Conservation (phyloP, 2,888 invertebrate species). For the Digitonthophagus gazella region DNA sequence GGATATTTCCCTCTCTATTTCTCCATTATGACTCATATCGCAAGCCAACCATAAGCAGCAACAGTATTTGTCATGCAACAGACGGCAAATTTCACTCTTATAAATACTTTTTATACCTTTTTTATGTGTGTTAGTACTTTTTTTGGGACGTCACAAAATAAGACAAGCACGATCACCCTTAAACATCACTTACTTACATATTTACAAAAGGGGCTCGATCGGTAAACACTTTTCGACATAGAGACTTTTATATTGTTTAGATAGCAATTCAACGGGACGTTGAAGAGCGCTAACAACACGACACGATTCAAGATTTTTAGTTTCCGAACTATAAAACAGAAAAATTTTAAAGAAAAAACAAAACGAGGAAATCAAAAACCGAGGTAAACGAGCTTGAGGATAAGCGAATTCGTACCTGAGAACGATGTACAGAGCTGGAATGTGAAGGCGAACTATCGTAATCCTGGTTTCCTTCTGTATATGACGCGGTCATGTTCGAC, state of each 20-base stretch:
- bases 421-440: conserved; percentile 51
- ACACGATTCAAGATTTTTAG: conserved; percentile 12
- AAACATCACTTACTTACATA: conserved; percentile 8
- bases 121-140: background rate
- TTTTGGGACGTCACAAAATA: background rate
- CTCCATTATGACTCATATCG: background rate
- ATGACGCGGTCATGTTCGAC: conserved; percentile 47
- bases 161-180: conserved; percentile 2
- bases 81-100: background rate
- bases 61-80: background rate
- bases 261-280: background rate
- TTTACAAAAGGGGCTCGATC: background rate
- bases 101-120: background rate
- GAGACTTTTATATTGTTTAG: conserved; percentile 2
- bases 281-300: conserved; percentile 12
- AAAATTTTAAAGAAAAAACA: background rate
- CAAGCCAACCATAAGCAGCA: background rate
- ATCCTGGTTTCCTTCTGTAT: conserved; percentile 44
- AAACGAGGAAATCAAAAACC: background rate
- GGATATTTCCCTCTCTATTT: background rate
- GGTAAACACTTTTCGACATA: conserved; percentile 1
- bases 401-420: no score
- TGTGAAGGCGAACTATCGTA: conserved; percentile 51
- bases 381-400: no score
- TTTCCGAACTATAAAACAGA: conserved; percentile 19